Evolutionary conservation across 2,888 invertebrate genomes (phyloP).

Genomic region (Plebejus melissa): DNA sequence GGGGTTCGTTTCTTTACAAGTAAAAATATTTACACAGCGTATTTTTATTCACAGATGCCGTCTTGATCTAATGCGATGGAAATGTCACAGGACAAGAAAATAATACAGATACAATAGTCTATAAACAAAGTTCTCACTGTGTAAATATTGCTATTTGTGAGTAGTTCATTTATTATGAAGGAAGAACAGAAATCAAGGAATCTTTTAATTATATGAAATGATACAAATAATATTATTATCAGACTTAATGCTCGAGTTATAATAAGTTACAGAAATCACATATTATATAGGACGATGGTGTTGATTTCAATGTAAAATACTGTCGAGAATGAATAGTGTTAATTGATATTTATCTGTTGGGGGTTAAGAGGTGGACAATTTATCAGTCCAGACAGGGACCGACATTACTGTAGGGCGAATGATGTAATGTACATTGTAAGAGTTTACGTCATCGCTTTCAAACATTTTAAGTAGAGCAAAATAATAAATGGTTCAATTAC

Average conservation of each 20-base stretch:
- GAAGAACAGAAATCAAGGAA: no score
- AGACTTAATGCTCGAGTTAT: not conserved
- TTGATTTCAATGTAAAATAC: not conserved
- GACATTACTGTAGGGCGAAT: conserved; percentile 8
- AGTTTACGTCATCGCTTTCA: conserved; percentile 36
- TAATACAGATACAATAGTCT: no score
- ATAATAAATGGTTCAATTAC: conserved; percentile 6
- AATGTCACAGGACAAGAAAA: no score
- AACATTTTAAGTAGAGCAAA: not conserved
- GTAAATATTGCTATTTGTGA: no score
- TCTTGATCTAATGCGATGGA: no score
- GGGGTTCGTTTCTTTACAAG: no score
- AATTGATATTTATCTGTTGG: conserved; percentile 20
- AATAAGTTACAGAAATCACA: not conserved
- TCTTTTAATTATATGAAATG: no score
- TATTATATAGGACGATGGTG: conserved; percentile 2
- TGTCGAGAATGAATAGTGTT: not conserved
- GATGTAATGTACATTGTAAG: conserved; percentile 32
- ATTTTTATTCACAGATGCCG: no score
- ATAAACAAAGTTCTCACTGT: no score
- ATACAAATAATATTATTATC: no score
- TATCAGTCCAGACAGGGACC: conserved; percentile 27
- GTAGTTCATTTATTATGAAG: no score
- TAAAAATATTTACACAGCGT: no score
- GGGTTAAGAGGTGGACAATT: conserved; percentile 32